phyloP scores from a whole-genome alignment of 2,113 vertebrate genomes.

The Cynopterus brachyotis region DNA sequence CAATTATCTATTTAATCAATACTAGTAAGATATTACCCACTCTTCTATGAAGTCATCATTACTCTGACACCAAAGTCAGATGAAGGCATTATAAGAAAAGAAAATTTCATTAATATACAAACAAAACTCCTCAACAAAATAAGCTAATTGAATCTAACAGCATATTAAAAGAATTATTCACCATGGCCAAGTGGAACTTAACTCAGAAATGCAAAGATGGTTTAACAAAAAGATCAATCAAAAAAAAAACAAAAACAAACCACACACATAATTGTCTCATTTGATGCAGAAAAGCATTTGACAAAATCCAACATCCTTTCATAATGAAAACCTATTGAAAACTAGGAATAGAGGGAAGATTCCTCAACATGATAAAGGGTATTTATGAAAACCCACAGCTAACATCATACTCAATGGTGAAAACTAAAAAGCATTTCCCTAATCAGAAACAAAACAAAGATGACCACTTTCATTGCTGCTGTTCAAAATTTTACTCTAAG shows the following conservation, averaged over 20 bases:
- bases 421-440: neutral
- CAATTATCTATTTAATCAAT: neutral
- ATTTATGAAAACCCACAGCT: neutral
- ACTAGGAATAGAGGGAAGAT: neutral
- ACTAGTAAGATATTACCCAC: neutral
- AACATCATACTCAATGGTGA: neutral
- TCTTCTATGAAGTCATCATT: neutral
- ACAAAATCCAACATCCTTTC: neutral
- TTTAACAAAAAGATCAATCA: neutral
- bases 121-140: neutral
- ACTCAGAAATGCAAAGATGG: neutral
- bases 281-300: neutral
- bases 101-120: neutral
- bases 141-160: neutral
- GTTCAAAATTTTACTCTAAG: neutral
- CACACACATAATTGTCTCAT: neutral
- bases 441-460: neutral
- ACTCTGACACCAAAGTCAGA: neutral
- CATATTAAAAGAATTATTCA: neutral
- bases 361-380: neutral
- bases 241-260: neutral
- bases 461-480: neutral
- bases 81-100: neutral
- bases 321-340: neutral
- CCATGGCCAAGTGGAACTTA: neutral